Base-by-base conservation (phyloP, 2,797 vertebrate genomes). In the Hippocampus kuda region DNA sequence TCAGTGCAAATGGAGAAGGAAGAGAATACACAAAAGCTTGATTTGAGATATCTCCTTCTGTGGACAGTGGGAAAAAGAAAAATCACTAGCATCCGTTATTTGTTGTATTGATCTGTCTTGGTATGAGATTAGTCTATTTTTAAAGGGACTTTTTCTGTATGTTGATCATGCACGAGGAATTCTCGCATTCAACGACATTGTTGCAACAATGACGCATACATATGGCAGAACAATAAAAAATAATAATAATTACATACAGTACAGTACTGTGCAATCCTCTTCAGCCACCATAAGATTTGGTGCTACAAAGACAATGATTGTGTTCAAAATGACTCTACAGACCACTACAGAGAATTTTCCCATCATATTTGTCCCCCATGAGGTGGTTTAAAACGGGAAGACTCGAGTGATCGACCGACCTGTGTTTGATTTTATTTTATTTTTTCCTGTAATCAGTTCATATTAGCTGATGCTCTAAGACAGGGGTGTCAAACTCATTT, bases 51-150 rank as follows among this genome's bases (percentile, higher is more conserved):
- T 48, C 9, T 46, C 42, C n/a, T 11, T 65, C 64, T 49, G 24
- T 11, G 46, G 46, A 49, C 64, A 11, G 41, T 8, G 62, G n/a
- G 34, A 1, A 38, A 64, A 44, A 63, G 44, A 67, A 66, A 51
- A 51, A 51, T 49, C 44, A 68, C 63, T 20, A 13, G 26, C 51
- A 46, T 60, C 8, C 20, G n/a, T 20, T 73, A 8, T 75, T 75
- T 77, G 53, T 79, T 18, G 69, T 65, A 61, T 16, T 61, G 3
- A 68, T 71, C 46, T 75, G 69, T 66, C 75, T 51, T 69, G 71
- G 44, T 75, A 34, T 71, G 70, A 80, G 76, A 73, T 66, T 12
- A 77, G 69, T 30, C 77, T 30, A 18, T 75, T 56, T 46, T 67
- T 34, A 49, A 26, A 53, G 54, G n/a, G 22, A 15, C 4, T 8